Base-by-base conservation (phyloP, 2,888 invertebrate genomes). In the Meandrusa payeni region DNA sequence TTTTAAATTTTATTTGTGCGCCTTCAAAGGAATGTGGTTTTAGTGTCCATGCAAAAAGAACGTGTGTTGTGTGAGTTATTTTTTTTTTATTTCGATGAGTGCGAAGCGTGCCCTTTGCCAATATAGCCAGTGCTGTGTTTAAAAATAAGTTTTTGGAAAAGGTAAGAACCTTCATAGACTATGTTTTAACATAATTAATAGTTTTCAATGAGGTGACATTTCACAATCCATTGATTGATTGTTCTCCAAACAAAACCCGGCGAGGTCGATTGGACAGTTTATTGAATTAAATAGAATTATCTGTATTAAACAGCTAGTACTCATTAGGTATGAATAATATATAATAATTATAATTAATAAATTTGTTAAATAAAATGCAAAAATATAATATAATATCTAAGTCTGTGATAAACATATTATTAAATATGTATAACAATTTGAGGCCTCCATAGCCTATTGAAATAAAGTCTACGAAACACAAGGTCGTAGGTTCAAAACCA, bases 21-120 rank as follows among this genome's bases (percentile, higher is more conserved):
- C 43, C 48, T 50, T 47, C 63, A 72, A 67, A 63, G 72, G 72
- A 80, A 82, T 81, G 81, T 78, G 76, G 67, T 61, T 59, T 60
- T 66, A 67, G 71, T 80, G 74, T 69, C 56, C 59, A 71, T 73
- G 69, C 52, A 59, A 64, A 70, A 67, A 79, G 72, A 66, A 63
- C 71, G 61, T 66, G 80, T 76, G 76, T 71, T 64, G 71, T 72
- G 76, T 77, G 75, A 58, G 58, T 57, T 63, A 51, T 57, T 59
- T 54, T 68, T 66, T 67, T n/a, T n/a, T n/a, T n/a, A 69, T 65
- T 66, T 75, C 37, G 39, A 44, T 44, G 44, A 33, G 69, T 61
- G 61, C 59, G 64, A 59, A 64, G 65, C 64, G 63, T 65, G 65
- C 69, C 64, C 62, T 66, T 62, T 54, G 60, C 54, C 48, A 58